These are phyloP conservation scores for Poecilia gillii DNA, from an alignment of 2,797 vertebrate genomes.

Conservation along the genomic window DNA sequence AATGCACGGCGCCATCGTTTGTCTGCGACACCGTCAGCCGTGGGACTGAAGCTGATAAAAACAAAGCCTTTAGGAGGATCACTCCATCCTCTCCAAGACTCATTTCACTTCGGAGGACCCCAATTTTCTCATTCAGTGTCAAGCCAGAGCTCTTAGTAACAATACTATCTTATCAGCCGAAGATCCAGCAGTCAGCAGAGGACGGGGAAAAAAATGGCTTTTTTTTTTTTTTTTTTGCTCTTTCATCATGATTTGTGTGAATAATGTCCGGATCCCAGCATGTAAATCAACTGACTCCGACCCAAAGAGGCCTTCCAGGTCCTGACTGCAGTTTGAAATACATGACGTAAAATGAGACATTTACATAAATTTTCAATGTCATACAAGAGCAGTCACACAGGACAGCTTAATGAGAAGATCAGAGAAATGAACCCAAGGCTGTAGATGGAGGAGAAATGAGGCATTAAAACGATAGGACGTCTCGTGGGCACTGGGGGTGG, in stretches of 20 bases:
- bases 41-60: constrained; percentile 39
- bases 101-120: constrained; percentile 33
- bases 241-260: not conserved
- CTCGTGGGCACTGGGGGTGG: constrained; percentile 6
- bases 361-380: constrained; percentile 59
- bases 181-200: constrained; percentile 16
- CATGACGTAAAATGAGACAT: constrained; percentile 53
- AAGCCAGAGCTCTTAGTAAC: constrained; percentile 25
- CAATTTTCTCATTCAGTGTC: constrained; percentile 43
- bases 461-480: constrained; percentile 46
- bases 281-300: constrained; percentile 32
- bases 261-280: constrained; percentile 9
- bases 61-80: constrained; percentile 37
- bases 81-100: constrained; percentile 26
- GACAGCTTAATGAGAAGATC: constrained; percentile 56
- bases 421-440: constrained; percentile 53
- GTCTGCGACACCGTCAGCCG: constrained; percentile 37
- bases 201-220: constrained; percentile 5
- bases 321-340: constrained; percentile 18
- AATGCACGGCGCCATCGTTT: constrained; percentile 45
- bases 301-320: constrained; percentile 27
- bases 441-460: constrained; percentile 41
- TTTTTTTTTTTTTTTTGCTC: not conserved
- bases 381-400: constrained; percentile 46
- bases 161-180: constrained; percentile 20